Base-by-base conservation (phyloP, 2,797 vertebrate genomes). In the Eutrigla gurnardus region DNA sequence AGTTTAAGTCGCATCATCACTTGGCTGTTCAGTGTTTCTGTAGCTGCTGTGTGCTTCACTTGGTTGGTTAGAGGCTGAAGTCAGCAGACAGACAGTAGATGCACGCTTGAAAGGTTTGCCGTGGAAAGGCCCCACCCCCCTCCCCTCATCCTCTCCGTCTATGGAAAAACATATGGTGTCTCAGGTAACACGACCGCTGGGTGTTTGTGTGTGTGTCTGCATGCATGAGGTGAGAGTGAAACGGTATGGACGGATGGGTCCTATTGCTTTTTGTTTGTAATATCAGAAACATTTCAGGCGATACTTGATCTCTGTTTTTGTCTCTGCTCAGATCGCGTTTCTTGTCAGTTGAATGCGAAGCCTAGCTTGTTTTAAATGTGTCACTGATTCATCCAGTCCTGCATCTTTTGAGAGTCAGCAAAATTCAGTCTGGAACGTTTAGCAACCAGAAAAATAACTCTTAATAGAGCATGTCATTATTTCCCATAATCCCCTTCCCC, bases 81-180 rank as follows among this genome's bases (percentile, higher is more conserved):
- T 70, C 75, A 49, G 81, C 70, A 67, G 80, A 80, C 73, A 74
- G 62, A 75, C 73, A 60, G 25, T 6, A 33, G 65, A 57, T 3
- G 15, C 66, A 73, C 40, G 58, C 76, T 81, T 72, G 77, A 78
- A 78, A 73, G 66, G 78, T 89, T 55, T 79, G 74, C 72, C 2
- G 64, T 81, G 63, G 81, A 82, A 80, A 64, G 57, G 63, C 66
- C 55, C 37, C 65, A 18, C 65, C 58, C 35, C 66, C 35, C 61
- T 64, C 32, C 59, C 73, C 62, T 4, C 67, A 3, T 49, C 39
- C 64, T 65, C 53, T 63, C 18, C 33, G 50, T 85, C 78, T 86
- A 74, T 85, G 86, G 88, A 88, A 83, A 93, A 86, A 89, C 88
- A 88, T 84, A 89, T 88, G 90, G 77, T 84, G 84, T 78, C 81